These are phyloP conservation scores for Bubalus kerabau DNA, from an alignment of 2,113 vertebrate species.

Conservation along the genomic window DNA sequence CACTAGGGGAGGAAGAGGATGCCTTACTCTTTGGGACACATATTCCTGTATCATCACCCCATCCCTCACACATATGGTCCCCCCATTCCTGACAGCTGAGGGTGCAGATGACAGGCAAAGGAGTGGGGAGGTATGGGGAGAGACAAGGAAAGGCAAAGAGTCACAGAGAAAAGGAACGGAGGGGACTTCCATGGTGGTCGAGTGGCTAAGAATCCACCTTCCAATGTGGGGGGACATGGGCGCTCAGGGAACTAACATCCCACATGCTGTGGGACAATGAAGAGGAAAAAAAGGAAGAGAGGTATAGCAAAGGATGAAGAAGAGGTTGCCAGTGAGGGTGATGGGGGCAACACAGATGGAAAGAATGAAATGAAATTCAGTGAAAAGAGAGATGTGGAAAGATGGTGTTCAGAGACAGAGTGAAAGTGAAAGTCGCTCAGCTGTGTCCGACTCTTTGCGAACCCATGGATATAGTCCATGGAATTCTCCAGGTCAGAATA, in stretches of 20 bases:
- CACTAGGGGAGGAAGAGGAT: too few species aligned
- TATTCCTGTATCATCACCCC: neutral
- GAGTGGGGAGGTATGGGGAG: neutral
- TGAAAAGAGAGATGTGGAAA: neutral
- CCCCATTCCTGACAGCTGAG: neutral
- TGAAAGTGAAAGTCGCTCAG: neutral
- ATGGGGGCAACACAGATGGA: neutral
- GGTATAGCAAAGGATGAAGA: neutral
- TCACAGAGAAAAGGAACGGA: neutral
- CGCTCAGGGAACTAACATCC: neutral
- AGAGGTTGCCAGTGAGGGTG: neutral
- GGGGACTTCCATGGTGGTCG: neutral
- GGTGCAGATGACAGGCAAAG: neutral
- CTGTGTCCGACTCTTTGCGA: fast-evolving
- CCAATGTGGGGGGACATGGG: neutral
- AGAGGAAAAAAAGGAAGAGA: neutral
- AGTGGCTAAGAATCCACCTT: neutral
- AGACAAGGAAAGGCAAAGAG: neutral
- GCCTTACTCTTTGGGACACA: neutral
- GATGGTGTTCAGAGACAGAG: neutral
- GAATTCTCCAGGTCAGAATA: neutral
- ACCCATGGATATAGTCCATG: neutral
- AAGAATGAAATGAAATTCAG: neutral
- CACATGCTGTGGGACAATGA: neutral
- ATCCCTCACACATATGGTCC: neutral